Conservation (phyloP, 2,797 vertebrate genomes). For the Pangasius djambal region DNA sequence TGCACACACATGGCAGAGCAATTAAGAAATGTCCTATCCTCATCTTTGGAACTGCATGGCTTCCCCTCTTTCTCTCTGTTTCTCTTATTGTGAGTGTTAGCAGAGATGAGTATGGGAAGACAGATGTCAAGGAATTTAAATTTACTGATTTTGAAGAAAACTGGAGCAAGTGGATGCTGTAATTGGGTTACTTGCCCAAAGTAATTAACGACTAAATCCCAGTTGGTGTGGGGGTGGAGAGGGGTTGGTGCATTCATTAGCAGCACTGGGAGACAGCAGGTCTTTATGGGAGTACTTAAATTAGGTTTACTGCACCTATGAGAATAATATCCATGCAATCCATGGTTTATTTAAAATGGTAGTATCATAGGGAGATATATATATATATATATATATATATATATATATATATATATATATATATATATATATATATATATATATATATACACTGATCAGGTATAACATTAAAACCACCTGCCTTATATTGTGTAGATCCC, state of each 20-base stretch:
- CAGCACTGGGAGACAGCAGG: conserved; percentile 17
- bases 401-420: too few species aligned
- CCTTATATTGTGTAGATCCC: too few species aligned
- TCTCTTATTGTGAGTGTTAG: conserved; percentile 42
- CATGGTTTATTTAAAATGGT: not conserved
- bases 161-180: conserved; percentile 12
- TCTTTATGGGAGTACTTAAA: conserved; percentile 16
- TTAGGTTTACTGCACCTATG: conserved; percentile 12
- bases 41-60: conserved; percentile 17
- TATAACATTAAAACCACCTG: too few species aligned
- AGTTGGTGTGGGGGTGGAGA: conserved; percentile 56
- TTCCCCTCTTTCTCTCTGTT: conserved; percentile 25
- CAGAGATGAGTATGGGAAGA: not conserved
- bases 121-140: conserved; percentile 39
- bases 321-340: conserved; percentile 3
- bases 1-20: conserved; percentile 63
- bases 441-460: too few species aligned
- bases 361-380: not conserved
- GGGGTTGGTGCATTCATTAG: conserved; percentile 30
- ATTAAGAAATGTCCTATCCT: conserved; percentile 61
- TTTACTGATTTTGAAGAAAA: conserved; percentile 40
- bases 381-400: too few species aligned
- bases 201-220: conserved; percentile 47
- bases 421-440: too few species aligned
- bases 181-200: conserved; percentile 43